Evolutionary conservation across 2,797 vertebrate species (phyloP).

Genomic region (Odontamblyopus rebecca): DNA sequence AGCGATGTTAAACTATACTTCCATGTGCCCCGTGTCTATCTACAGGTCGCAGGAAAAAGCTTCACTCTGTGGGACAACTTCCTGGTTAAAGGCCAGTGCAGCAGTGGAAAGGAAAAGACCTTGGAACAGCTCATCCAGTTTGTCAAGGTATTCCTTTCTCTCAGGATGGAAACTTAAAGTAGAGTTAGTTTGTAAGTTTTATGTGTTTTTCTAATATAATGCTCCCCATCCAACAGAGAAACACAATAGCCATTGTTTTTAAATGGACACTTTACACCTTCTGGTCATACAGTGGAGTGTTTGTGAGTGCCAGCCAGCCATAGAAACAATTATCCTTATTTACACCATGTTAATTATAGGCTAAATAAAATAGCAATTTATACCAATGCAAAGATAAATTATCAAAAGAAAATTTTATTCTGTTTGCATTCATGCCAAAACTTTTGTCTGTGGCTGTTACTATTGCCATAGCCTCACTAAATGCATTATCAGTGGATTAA

Average conservation of each 20-base stretch:
- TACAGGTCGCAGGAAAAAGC: constrained; percentile 75
- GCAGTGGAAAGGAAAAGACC: constrained; percentile 79
- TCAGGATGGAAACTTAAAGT: constrained; percentile 39
- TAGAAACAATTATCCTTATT: neutral
- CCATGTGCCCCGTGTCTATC: constrained; percentile 62
- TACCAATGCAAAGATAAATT: neutral
- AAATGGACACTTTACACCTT: constrained; percentile 33
- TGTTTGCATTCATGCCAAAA: too few species aligned
- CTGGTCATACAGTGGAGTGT: neutral
- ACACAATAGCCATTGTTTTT: constrained; percentile 53
- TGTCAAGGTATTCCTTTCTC: constrained; percentile 79
- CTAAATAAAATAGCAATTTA: neutral
- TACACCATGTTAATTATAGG: neutral
- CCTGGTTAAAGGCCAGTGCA: constrained; percentile 69
- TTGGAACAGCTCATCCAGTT: constrained; percentile 81
- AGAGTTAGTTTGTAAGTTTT: constrained; percentile 32
- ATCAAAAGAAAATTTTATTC: too few species aligned
- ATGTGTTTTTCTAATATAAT: constrained; percentile 29
- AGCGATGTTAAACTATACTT: constrained; percentile 33
- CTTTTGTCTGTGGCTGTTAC: too few species aligned
- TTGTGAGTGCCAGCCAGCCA: neutral
- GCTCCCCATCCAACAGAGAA: constrained; percentile 39
- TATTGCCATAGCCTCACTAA: neutral
- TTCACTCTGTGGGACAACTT: constrained; percentile 85
- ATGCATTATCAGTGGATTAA: neutral